Evolutionary conservation across 2,797 vertebrate species (phyloP).

Genomic region (Tamandua tetradactyla): DNA sequence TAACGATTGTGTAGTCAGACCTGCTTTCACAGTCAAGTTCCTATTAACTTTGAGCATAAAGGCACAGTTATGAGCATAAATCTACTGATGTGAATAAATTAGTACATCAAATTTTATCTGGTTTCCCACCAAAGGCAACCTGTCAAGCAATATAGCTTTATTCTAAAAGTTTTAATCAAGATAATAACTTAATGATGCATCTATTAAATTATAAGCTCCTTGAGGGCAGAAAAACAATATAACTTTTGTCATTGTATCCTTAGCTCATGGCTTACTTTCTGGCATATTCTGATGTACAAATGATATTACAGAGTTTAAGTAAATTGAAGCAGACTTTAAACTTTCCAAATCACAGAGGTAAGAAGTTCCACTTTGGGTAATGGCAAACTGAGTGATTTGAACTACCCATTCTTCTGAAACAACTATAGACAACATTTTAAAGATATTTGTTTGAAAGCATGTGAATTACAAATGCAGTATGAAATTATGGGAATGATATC

Average conservation of each 20-base stretch:
- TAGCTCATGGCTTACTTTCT: neutral
- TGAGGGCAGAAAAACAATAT: neutral
- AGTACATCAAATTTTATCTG: neutral
- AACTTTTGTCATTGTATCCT: neutral
- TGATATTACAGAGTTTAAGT: neutral
- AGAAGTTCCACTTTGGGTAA: neutral
- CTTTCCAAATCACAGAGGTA: neutral
- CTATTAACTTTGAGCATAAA: neutral
- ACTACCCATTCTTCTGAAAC: neutral
- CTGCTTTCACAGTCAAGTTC: neutral
- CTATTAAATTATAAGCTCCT: neutral
- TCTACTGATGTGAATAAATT: neutral
- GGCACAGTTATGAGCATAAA: neutral
- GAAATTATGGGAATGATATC: neutral
- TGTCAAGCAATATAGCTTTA: neutral
- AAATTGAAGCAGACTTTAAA: neutral
- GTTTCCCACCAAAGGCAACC: neutral
- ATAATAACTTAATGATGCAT: neutral
- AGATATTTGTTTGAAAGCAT: neutral
- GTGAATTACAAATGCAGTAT: neutral
- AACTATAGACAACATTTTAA: neutral
- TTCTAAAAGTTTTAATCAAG: neutral
- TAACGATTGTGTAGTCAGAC: neutral
- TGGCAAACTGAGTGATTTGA: neutral
- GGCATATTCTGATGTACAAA: neutral